Conservation (phyloP, 1,140 invertebrate species). For the Phymorhynchus buccinoides region DNA sequence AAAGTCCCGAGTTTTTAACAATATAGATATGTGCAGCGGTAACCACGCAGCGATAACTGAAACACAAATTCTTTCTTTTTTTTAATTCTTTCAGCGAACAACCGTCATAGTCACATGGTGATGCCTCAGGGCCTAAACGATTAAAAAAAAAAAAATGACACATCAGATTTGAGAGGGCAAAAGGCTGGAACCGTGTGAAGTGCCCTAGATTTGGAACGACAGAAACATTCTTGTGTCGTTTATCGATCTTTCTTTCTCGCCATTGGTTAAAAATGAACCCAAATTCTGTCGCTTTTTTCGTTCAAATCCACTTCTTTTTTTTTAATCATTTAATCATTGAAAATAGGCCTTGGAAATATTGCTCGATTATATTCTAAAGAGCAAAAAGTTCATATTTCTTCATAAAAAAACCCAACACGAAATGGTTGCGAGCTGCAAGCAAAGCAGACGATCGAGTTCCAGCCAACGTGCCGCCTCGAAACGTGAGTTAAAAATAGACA, state of each 20-base stretch:
- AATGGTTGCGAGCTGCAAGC: not conserved
- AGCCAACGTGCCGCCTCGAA: not conserved
- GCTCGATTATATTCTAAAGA: not conserved
- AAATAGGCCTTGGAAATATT: not conserved
- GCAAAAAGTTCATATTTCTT: not conserved
- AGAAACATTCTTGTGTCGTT: not conserved
- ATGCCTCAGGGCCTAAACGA: not conserved
- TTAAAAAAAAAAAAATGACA: not conserved
- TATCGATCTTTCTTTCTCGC: not conserved
- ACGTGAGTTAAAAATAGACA: slow-evolving; percentile 2
- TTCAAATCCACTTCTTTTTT: no score
- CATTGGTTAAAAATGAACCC: not conserved
- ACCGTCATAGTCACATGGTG: not conserved
- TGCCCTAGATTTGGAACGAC: not conserved
- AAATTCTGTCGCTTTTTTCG: no score
- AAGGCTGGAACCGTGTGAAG: not conserved
- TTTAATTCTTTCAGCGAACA: not conserved
- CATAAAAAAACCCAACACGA: not conserved
- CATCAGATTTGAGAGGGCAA: not conserved
- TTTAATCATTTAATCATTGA: not conserved
- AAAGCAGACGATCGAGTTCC: not conserved
- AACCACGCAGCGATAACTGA: no score
- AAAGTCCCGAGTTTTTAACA: no score
- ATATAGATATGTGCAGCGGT: no score
- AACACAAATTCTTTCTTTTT: not conserved